phyloP scores from a whole-genome alignment of 35 echinoderm and acorn worm species.

The Stichopus chloronotus region DNA sequence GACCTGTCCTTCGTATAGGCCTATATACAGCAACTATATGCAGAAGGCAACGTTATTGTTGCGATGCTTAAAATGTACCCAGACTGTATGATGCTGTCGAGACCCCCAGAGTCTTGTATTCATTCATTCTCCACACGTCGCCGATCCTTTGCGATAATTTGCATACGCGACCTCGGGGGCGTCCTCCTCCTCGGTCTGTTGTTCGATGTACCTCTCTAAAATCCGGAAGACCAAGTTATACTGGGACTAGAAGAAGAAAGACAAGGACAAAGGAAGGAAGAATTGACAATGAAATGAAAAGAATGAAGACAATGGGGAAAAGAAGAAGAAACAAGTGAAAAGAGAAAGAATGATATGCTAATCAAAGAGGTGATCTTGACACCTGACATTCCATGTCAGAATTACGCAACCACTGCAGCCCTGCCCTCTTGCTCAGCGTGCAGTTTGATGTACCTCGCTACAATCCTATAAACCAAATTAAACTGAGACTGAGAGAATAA shows the following conservation, averaged over 20 bases:
- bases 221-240: slow-evolving; percentile 26
- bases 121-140: neutral
- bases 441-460: neutral
- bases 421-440: neutral
- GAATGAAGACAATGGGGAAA: neutral
- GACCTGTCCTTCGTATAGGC: no score
- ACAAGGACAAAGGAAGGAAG: neutral
- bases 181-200: neutral
- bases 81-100: no score
- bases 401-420: neutral
- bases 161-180: neutral
- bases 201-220: slow-evolving; percentile 18
- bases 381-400: neutral
- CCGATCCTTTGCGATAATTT: slow-evolving; percentile 22
- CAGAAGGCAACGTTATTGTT: no score
- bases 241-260: neutral
- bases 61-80: no score
- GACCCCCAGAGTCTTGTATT: no score
- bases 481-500: neutral
- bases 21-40: no score
- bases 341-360: neutral
- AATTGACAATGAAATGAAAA: neutral
- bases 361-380: neutral
- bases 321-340: neutral
- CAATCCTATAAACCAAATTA: neutral